Conservation (phyloP, 2,797 vertebrate species). For the Gymnoscopelus microlampas region DNA sequence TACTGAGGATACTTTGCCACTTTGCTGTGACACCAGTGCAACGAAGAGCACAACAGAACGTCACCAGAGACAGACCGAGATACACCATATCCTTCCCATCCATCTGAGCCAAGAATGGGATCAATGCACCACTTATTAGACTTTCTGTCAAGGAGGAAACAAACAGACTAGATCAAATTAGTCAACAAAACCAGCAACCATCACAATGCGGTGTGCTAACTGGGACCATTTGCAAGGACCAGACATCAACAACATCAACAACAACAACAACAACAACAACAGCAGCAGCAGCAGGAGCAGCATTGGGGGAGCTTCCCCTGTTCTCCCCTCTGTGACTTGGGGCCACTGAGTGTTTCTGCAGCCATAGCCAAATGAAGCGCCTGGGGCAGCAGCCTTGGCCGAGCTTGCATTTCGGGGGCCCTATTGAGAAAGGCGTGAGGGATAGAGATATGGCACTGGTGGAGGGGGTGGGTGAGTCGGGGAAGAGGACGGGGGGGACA, state of each 20-base stretch:
- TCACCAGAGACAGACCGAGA: constrained; percentile 40
- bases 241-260: constrained; percentile 7
- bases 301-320: constrained; percentile 50
- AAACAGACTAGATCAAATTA: constrained; percentile 5
- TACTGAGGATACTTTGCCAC: constrained; percentile 69
- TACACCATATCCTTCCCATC: constrained; percentile 52
- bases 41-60: constrained; percentile 18
- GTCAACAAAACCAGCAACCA: constrained; percentile 38
- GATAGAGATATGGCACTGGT: constrained; percentile 74
- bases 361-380: constrained; percentile 77
- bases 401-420: constrained; percentile 70
- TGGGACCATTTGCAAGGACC: too few species aligned
- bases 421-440: constrained; percentile 71
- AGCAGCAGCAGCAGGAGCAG: constrained; percentile 55
- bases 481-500: constrained; percentile 20
- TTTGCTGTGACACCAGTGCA: constrained; percentile 66
- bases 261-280: constrained; percentile 61
- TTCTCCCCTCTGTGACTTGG: constrained; percentile 66
- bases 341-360: constrained; percentile 69
- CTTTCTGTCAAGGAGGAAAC: constrained; percentile 24
- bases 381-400: constrained; percentile 72
- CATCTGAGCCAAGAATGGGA: constrained; percentile 36
- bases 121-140: constrained; percentile 35
- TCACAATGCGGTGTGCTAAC: constrained; percentile 46
- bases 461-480: constrained; percentile 33